Percentiles rank a stretch among this genome's conserved stretches.
These are phyloP conservation scores for Sebastiscus tertius DNA, from an alignment of 2,797 vertebrate species.

Conservation along the genomic window DNA sequence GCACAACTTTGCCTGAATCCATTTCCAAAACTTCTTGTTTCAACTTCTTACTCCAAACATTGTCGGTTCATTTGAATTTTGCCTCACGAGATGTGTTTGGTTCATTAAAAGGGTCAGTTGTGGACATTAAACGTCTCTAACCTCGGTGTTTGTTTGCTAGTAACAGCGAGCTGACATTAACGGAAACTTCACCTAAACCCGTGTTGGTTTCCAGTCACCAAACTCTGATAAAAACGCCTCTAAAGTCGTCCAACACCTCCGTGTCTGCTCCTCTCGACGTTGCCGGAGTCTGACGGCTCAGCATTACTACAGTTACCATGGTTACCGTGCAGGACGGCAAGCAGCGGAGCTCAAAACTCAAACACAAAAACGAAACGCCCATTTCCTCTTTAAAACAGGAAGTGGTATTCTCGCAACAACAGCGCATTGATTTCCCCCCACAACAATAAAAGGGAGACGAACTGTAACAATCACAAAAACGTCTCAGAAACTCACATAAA, in stretches of 20 bases:
- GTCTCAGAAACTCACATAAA: background rate
- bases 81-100: background rate
- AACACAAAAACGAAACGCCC: slow-evolving; percentile 38
- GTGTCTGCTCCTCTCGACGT: background rate
- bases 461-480: background rate
- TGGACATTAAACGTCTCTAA: background rate
- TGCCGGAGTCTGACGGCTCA: background rate
- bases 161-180: background rate
- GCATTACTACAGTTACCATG: slow-evolving; percentile 54
- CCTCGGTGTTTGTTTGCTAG: background rate
- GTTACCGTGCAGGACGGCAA: slow-evolving; percentile 58
- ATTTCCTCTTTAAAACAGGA: slow-evolving; percentile 67
- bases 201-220: rapidly evolving
- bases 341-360: background rate
- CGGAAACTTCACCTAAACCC: rapidly evolving
- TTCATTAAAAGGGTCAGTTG: background rate
- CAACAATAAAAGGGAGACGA: slow-evolving; percentile 60
- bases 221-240: background rate
- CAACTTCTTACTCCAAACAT: slow-evolving; percentile 27
- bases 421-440: slow-evolving; percentile 47
- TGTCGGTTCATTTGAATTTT: background rate
- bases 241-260: background rate
- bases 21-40: slow-evolving; percentile 35
- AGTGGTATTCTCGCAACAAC: slow-evolving; percentile 42
- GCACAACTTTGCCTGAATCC: slow-evolving; percentile 56